A percentile compares a stretch with the other conserved stretches of the same genome.
These are phyloP conservation scores for Craterocephalus amniculus DNA, from an alignment of 2,797 vertebrate genomes.

Conservation along the genomic window DNA sequence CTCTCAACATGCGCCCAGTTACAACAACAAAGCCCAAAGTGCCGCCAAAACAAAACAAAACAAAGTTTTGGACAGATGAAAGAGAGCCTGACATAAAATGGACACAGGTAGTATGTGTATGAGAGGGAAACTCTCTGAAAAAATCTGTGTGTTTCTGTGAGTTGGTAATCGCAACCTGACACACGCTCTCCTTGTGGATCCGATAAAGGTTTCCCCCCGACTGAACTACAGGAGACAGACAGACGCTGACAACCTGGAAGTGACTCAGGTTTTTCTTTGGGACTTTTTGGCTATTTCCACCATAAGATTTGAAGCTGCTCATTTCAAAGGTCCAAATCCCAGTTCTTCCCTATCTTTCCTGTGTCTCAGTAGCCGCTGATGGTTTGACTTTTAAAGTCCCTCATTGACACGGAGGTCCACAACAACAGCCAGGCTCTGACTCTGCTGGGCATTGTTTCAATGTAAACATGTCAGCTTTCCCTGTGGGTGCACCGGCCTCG, in stretches of 20 bases:
- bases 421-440: conserved; percentile 57
- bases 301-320: neutral
- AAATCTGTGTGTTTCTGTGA: conserved; percentile 37
- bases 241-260: conserved; percentile 10
- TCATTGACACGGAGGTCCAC: conserved; percentile 25
- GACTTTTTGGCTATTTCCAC: neutral
- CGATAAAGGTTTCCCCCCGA: conserved; percentile 50
- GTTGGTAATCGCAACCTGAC: conserved; percentile 64
- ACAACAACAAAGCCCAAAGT: conserved; percentile 44
- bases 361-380: neutral
- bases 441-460: conserved; percentile 60
- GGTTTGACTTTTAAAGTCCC: conserved; percentile 26
- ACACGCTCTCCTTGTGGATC: conserved; percentile 58
- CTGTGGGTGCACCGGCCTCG: conserved; percentile 43
- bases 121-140: conserved; percentile 23
- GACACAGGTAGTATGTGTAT: conserved; percentile 53
- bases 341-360: neutral
- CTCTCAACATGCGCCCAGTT: conserved; percentile 14
- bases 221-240: conserved; percentile 23
- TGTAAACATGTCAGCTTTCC: conserved; percentile 70
- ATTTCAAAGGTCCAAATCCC: neutral
- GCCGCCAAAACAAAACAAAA: conserved; percentile 26
- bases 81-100: conserved; percentile 34
- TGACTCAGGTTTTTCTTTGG: conserved; percentile 37
- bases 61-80: neutral